These are phyloP conservation scores for Echeneis naucrates DNA, from an alignment of 2,797 vertebrate genomes.

Conservation along the genomic window DNA sequence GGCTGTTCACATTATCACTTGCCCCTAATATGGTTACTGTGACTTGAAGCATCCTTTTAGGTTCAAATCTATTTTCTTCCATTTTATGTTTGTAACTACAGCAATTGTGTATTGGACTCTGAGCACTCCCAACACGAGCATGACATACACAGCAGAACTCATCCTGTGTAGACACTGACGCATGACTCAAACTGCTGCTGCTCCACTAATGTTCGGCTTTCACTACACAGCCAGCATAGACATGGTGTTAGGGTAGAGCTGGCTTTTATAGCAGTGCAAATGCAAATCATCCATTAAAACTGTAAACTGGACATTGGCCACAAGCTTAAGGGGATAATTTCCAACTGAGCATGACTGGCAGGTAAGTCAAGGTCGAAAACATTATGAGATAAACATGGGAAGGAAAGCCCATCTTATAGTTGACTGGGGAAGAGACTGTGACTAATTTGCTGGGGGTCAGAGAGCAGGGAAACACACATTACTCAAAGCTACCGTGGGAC, in stretches of 20 bases:
- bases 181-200: slow-evolving; percentile 18
- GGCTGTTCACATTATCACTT: slow-evolving; percentile 45
- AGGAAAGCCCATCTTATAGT: slow-evolving; percentile 71
- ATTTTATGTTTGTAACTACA: slow-evolving; percentile 26
- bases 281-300: slow-evolving; percentile 47
- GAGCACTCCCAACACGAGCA: slow-evolving; percentile 8
- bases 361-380: slow-evolving; percentile 75
- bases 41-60: slow-evolving; percentile 24
- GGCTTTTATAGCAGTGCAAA: slow-evolving; percentile 21
- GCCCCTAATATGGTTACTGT: slow-evolving; percentile 10
- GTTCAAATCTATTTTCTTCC: slow-evolving; percentile 23
- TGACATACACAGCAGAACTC: slow-evolving; percentile 26
- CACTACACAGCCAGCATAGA: slow-evolving; percentile 17
- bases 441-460: slow-evolving; percentile 82
- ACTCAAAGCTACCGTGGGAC: slow-evolving; percentile 80
- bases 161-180: slow-evolving; percentile 29
- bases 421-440: slow-evolving; percentile 75
- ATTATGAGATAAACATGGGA: slow-evolving; percentile 80
- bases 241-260: background rate
- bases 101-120: slow-evolving; percentile 7
- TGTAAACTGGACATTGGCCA: slow-evolving; percentile 44
- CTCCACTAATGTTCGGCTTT: slow-evolving; percentile 5
- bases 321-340: slow-evolving; percentile 63
- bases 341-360: slow-evolving; percentile 62
- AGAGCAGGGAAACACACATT: slow-evolving; percentile 84